Base-by-base conservation (phyloP, 1,140 invertebrate species). In the Pseudoatta argentina region DNA sequence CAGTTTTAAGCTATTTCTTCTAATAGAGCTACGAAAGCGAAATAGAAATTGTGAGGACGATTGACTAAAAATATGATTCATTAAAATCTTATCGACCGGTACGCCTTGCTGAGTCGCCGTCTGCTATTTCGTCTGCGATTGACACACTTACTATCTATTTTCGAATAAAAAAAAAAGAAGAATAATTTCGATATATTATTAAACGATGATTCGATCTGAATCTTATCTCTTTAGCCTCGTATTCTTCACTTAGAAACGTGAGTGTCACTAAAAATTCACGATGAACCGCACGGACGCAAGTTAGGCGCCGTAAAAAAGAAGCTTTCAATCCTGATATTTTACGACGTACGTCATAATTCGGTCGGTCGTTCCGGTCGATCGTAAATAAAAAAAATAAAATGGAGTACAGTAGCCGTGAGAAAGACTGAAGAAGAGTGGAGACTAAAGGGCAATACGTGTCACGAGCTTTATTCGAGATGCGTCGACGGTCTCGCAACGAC, bases 1-100 rank as follows among this genome's bases (percentile, higher is more conserved):
- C 48, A 82, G 24, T 51, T 88, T 57, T 87, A 88, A 90, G 69
- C 89, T 72, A 89, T 59, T 24, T 82, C 21, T 66, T 83, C 92
- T 93, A 93, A 91, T 78, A 88, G 89, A 88, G 88, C 92, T 93
- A 93, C 93, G 61, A 27, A 91, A 91, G 92, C 91, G 69, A 89
- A 79, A 69, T 71, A 75, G 78, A 73, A 30, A 72, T 53, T 86
- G 34, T 61, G 67, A 77, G 76, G 7, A 82, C 51, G 44, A 87
- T 16, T 90, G 88, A 39, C 16, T 55, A 90, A 81, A 85, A 81
- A 59, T 82, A 51, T 89, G 34, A 39, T 21, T 76, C 30, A 21
- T 78, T 69, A 66, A 59, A 34, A n/a, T 39, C 64, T 39, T 75
- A 90, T 90, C 71, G 81, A 90, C 79, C 89, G 76, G 89, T 61